Evolutionary conservation across 1,140 invertebrate species (phyloP).

Genomic region (Dendroctonus valens): DNA sequence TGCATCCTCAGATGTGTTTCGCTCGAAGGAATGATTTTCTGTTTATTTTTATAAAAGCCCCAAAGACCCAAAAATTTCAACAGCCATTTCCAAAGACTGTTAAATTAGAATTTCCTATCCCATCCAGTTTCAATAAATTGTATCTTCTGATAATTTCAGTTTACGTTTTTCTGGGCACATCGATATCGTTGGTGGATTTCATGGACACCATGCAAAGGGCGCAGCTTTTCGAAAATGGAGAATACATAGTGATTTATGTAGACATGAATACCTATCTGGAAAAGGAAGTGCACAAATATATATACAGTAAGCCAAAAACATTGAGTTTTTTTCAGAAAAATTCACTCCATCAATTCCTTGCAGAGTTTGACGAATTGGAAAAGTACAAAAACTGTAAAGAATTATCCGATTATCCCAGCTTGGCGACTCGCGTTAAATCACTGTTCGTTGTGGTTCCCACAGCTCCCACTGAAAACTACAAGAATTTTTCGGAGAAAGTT

Average conservation of each 20-base stretch:
- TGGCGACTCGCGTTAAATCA: constrained; percentile 71
- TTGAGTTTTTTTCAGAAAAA: constrained; percentile 5
- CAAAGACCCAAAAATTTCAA: too few species aligned
- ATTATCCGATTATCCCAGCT: constrained; percentile 56
- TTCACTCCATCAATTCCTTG: background rate
- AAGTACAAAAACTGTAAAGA: constrained; percentile 62
- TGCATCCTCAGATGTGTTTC: too few species aligned
- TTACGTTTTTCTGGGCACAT: constrained; percentile 87
- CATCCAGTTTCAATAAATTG: too few species aligned
- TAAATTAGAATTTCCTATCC: too few species aligned
- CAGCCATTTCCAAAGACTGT: too few species aligned
- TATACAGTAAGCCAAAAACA: constrained; percentile 75
- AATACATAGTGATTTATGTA: constrained; percentile 94
- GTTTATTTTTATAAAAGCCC: too few species aligned
- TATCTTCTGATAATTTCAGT: constrained; percentile 61
- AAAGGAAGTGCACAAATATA: constrained; percentile 77
- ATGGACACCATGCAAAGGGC: constrained; percentile 87
- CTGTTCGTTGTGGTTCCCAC: constrained; percentile 83
- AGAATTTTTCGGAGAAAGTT: constrained; percentile 75
- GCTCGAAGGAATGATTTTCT: too few species aligned
- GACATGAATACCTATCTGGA: constrained; percentile 83
- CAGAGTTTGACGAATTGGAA: constrained; percentile 56
- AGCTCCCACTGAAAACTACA: constrained; percentile 71
- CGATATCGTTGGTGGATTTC: constrained; percentile 79
- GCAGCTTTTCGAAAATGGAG: constrained; percentile 82